A percentile compares a stretch with the other conserved stretches of the same genome.
These are phyloP conservation scores for Polyodon spathula DNA, from an alignment of 2,113 vertebrate genomes.

Conservation along the genomic window DNA sequence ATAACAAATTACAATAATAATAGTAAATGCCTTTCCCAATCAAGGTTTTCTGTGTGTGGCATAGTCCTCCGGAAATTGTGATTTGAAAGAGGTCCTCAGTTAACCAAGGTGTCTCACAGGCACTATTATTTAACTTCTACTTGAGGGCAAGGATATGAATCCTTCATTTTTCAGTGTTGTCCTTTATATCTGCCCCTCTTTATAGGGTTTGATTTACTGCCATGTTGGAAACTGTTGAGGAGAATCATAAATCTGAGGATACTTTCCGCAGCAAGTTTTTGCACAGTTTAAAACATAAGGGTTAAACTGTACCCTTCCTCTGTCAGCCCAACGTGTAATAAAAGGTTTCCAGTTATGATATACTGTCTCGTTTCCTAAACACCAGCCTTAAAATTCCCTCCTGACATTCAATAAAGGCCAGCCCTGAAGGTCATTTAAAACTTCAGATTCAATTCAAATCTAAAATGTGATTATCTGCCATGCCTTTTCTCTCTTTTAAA, in stretches of 20 bases:
- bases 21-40: no score
- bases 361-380: background rate
- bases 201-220: background rate
- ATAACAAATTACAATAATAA: no score
- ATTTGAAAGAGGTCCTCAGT: no score
- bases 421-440: background rate
- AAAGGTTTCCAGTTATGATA: constrained; percentile 2
- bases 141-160: background rate
- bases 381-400: background rate
- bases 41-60: no score
- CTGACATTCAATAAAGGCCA: background rate
- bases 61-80: no score
- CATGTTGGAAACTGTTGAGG: background rate
- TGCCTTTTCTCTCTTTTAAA: background rate
- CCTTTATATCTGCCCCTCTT: background rate
- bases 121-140: background rate
- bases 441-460: background rate
- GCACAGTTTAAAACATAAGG: background rate
- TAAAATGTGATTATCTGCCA: background rate
- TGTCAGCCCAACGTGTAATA: background rate
- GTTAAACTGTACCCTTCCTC: background rate
- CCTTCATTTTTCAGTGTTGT: background rate
- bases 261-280: background rate
- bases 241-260: constrained; percentile 1
- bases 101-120: no score